phyloP scores from a whole-genome alignment of 1,140 invertebrate genomes.

The Platyscapa corneri region DNA sequence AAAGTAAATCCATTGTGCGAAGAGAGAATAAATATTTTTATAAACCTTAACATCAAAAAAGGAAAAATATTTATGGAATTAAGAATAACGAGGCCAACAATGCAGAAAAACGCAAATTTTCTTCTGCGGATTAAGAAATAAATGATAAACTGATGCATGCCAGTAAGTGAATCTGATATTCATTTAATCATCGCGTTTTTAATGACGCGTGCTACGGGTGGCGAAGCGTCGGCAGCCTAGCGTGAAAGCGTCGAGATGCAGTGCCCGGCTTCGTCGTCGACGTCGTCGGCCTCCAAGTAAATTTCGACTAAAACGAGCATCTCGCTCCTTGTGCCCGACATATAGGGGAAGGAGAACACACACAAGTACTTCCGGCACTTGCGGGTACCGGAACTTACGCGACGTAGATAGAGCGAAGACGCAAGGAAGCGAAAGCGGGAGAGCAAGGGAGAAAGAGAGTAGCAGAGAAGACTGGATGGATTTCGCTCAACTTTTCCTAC shows the following conservation, averaged over 20 bases:
- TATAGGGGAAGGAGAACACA: background rate
- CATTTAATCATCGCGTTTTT: conserved; percentile 34
- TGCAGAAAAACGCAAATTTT: no score
- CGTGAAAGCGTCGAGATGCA: conserved; percentile 1
- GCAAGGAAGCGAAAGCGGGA: background rate
- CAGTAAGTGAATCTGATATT: background rate
- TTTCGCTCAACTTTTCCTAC: background rate
- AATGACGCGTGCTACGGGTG: conserved; percentile 1
- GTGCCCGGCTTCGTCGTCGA: background rate
- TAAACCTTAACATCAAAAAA: no score
- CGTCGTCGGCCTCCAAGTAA: background rate
- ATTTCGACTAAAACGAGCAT: conserved; percentile 29
- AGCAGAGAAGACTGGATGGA: background rate
- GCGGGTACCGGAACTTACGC: conserved; percentile 17
- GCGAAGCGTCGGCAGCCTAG: background rate
- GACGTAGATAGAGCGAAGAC: background rate
- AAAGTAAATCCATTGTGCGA: no score
- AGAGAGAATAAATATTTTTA: no score
- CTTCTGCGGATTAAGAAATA: background rate
- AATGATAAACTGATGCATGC: background rate
- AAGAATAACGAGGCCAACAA: no score
- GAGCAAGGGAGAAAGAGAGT: background rate
- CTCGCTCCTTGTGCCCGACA: background rate
- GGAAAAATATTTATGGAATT: no score
- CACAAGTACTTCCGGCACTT: conserved; percentile 40